Conservation (phyloP, 2,113 vertebrate species). For the Sarotherodon lohbergeri region DNA sequence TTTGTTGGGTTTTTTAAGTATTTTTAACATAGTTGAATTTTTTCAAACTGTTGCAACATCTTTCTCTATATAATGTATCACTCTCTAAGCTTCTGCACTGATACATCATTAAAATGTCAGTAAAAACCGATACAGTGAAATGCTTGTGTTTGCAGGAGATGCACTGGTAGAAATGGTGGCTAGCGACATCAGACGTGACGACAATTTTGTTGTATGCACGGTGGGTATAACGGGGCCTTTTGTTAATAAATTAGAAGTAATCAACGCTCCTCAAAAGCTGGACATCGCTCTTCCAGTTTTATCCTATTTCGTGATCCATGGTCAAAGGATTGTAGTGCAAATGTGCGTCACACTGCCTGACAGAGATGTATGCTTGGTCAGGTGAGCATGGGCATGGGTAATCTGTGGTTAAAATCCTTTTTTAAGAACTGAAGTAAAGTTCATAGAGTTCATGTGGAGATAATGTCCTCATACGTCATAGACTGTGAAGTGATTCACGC, state of each 20-base stretch:
- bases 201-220: neutral
- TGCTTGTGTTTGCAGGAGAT: neutral
- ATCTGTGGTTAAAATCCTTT: neutral
- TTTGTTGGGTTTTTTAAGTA: rapidly evolving
- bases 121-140: neutral
- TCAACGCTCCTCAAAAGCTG: neutral
- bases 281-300: neutral
- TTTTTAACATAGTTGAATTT: neutral
- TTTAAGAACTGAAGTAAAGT: neutral
- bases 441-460: neutral
- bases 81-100: neutral
- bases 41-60: neutral
- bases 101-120: neutral
- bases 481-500: neutral
- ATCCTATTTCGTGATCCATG: neutral
- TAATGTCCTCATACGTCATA: neutral
- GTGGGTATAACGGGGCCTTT: neutral
- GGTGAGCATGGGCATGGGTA: neutral
- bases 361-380: neutral
- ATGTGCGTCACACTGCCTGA: neutral
- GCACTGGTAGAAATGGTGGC: neutral
- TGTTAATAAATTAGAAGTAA: neutral
- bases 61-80: neutral
- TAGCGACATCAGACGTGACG: rapidly evolving
- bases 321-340: neutral